Conservation (phyloP, 2,797 vertebrate genomes). For the Amazonetta brasiliensis region DNA sequence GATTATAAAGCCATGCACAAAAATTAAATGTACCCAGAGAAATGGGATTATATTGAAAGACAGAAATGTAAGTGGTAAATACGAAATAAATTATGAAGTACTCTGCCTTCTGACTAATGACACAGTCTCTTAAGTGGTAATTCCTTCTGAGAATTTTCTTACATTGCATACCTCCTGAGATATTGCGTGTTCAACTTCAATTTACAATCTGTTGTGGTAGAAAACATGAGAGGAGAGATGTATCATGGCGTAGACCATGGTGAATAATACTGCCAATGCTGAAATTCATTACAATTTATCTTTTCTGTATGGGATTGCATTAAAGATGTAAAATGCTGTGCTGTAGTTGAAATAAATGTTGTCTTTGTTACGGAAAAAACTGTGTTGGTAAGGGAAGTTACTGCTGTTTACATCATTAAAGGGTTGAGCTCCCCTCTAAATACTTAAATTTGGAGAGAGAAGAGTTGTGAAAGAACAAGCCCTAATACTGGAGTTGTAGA, state of each 20-base stretch:
- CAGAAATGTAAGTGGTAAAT: background rate
- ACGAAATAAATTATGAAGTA: background rate
- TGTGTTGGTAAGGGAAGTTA: background rate
- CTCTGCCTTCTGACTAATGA: background rate
- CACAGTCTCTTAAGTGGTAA: background rate
- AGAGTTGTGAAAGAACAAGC: background rate
- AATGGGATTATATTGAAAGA: background rate
- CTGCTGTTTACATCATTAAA: background rate
- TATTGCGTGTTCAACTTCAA: background rate
- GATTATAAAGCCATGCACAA: background rate
- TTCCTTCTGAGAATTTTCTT: background rate
- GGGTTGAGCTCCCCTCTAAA: background rate
- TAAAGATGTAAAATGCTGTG: background rate
- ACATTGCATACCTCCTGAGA: background rate
- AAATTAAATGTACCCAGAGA: background rate
- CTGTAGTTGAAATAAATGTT: background rate
- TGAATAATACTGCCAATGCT: fast-evolving
- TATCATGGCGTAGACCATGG: background rate
- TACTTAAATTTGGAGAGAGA: background rate
- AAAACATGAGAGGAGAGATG: background rate
- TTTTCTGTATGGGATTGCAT: background rate
- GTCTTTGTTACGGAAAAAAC: background rate
- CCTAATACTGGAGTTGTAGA: background rate
- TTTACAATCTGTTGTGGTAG: background rate
- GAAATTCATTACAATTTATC: background rate